These are phyloP conservation scores for Mesochorus sp. DNA, from an alignment of 2,888 invertebrate species.

Conservation along the genomic window DNA sequence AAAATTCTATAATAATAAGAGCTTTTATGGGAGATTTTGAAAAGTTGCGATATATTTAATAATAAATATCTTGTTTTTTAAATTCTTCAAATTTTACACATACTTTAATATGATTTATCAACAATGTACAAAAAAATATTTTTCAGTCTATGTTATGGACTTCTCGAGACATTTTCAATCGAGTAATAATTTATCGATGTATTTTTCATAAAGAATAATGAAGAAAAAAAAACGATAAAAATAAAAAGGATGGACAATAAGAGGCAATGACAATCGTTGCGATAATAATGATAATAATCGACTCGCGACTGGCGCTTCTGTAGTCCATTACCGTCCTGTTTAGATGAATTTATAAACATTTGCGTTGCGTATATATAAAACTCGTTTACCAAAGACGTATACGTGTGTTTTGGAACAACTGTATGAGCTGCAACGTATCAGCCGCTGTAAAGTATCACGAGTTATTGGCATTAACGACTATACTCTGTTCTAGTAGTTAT, in stretches of 20 bases:
- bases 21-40: too few species aligned
- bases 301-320: conserved; percentile 74
- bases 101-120: too few species aligned
- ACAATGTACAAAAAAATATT: too few species aligned
- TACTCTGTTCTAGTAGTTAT: conserved; percentile 62
- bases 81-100: too few species aligned
- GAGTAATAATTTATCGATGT: neutral
- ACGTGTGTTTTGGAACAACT: conserved; percentile 22
- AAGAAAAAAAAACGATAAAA: neutral
- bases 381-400: conserved; percentile 62
- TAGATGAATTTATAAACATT: conserved; percentile 80
- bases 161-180: neutral
- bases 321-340: conserved; percentile 81
- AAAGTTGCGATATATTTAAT: too few species aligned
- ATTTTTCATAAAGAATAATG: neutral
- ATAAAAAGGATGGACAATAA: conserved; percentile 1
- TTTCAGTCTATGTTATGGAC: too few species aligned
- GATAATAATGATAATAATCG: conserved; percentile 33
- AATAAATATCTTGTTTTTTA: too few species aligned
- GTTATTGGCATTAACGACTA: conserved; percentile 61
- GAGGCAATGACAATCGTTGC: conserved; percentile 25
- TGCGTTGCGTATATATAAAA: conserved; percentile 76
- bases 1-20: too few species aligned
- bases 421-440: conserved; percentile 29
- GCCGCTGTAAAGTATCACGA: conserved; percentile 62